Conservation (phyloP, 2,113 vertebrate genomes). For the Rhinogobius similis region DNA sequence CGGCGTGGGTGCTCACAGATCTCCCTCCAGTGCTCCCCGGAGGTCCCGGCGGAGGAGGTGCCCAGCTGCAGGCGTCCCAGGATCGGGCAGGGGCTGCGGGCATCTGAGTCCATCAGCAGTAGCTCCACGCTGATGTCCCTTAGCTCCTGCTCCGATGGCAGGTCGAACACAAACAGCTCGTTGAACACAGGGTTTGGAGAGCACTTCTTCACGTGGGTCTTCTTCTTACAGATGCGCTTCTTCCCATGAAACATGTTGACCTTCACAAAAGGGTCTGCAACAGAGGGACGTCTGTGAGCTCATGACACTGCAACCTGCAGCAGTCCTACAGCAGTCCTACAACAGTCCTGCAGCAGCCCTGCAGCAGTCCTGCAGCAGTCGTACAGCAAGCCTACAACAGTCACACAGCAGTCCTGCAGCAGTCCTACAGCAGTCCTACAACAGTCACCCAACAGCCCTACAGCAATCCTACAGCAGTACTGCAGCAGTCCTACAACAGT, state of each 20-base stretch:
- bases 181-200: conserved; percentile 97
- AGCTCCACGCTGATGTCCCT: conserved; percentile 96
- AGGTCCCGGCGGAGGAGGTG: conserved; percentile 84
- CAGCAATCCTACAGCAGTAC: too few species aligned
- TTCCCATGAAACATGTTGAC: conserved; percentile 95
- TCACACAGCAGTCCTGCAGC: too few species aligned
- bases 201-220: conserved; percentile 97
- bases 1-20: conserved; percentile 96
- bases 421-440: too few species aligned
- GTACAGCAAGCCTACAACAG: too few species aligned
- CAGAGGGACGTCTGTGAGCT: too few species aligned
- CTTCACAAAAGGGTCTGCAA: conserved; percentile 94
- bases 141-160: conserved; percentile 88
- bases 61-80: conserved; percentile 88
- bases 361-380: too few species aligned
- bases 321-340: too few species aligned
- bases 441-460: too few species aligned
- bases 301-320: too few species aligned
- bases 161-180: conserved; percentile 96
- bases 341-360: too few species aligned
- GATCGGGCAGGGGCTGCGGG: conserved; percentile 78
- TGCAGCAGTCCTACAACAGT: too few species aligned
- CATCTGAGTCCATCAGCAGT: conserved; percentile 96
- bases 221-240: conserved; percentile 97
- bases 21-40: conserved; percentile 97